phyloP scores from a whole-genome alignment of 1,140 invertebrate species.

The Euura lappo region DNA sequence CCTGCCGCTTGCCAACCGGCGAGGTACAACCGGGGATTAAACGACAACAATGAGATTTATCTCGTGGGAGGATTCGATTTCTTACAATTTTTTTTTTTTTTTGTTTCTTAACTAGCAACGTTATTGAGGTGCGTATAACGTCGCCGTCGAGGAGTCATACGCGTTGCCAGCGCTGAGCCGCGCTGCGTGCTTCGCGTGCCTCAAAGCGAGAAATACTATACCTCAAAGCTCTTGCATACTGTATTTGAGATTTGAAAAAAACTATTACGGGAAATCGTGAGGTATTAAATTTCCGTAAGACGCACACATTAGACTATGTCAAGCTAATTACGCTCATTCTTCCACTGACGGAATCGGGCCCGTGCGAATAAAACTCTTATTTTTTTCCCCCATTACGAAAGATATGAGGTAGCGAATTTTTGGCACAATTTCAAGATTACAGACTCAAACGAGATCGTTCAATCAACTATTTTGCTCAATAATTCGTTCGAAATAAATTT shows the following conservation, averaged over 20 bases:
- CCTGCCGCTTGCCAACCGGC: background rate
- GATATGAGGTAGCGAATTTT: too few species aligned
- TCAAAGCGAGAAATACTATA: background rate
- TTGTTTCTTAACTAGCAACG: background rate
- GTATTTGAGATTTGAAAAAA: background rate
- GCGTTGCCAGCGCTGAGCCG: background rate
- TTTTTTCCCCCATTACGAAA: too few species aligned
- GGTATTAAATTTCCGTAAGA: background rate
- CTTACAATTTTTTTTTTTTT: background rate
- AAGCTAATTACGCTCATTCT: background rate
- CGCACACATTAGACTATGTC: background rate
- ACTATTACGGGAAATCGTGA: background rate
- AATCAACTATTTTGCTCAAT: too few species aligned
- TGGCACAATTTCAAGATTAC: too few species aligned
- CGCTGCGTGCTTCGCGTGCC: background rate
- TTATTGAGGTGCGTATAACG: background rate
- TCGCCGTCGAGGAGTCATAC: background rate
- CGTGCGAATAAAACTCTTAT: too few species aligned
- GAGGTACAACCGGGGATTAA: background rate
- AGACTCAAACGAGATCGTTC: too few species aligned
- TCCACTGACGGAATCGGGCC: background rate
- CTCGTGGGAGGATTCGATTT: conserved; percentile 6
- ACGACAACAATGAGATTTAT: background rate
- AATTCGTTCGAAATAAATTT: too few species aligned
- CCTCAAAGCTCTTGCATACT: background rate